phyloP scores from a whole-genome alignment of 64 coral and sea anemone species.

The Porites australiensis region DNA sequence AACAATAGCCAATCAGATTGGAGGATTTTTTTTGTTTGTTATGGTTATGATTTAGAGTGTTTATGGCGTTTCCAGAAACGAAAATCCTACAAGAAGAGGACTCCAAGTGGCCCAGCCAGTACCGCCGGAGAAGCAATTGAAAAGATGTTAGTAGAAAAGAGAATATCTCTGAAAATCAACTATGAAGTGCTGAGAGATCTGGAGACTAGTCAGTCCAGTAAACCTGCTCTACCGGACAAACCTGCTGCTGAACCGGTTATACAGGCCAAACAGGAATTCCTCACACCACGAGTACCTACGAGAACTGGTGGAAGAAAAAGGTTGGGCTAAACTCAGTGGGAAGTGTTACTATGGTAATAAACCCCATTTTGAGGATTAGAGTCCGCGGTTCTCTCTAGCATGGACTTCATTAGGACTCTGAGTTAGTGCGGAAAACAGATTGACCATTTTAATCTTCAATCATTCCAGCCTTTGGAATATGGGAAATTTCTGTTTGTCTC shows the following conservation, averaged over 20 bases:
- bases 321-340: constrained; percentile 11
- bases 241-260: constrained; percentile 19
- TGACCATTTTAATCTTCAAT: too few species aligned
- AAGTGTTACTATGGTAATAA: not conserved
- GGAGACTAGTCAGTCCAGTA: constrained; percentile 87
- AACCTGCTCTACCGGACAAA: constrained; percentile 50
- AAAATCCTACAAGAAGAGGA: constrained; percentile 80
- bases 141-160: constrained; percentile 99
- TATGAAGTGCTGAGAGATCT: constrained; percentile 96
- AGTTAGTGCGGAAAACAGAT: too few species aligned
- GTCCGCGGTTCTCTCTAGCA: too few species aligned
- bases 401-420: too few species aligned
- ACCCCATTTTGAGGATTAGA: too few species aligned
- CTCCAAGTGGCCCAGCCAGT: constrained; percentile 71
- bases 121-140: constrained; percentile 97
- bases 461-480: too few species aligned
- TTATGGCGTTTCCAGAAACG: constrained; percentile 52
- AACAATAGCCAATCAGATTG: too few species aligned
- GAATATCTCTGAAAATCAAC: constrained; percentile 98
- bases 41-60: not conserved
- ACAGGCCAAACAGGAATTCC: constrained; percentile 54
- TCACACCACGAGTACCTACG: constrained; percentile 68
- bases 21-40: too few species aligned
- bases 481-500: too few species aligned
- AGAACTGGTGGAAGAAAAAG: constrained; percentile 79